Evolutionary conservation across 1,140 invertebrate species (phyloP), one percentile per base, ranked within the genome.

Genomic region (Drosophila littoralis): DNA sequence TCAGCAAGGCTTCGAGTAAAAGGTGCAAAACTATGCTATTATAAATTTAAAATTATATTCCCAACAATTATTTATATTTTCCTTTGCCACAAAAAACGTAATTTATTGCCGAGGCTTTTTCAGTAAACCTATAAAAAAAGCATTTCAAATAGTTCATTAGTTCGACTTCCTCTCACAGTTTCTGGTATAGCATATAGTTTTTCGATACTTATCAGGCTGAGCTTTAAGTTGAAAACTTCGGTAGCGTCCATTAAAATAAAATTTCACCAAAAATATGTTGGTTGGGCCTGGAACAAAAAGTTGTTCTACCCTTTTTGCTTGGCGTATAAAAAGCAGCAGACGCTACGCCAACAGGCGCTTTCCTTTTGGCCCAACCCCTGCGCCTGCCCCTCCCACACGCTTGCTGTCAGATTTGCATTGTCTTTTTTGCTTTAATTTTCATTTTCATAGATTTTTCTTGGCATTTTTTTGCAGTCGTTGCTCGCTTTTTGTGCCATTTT

Each of bases 381-480:
- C 15, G 22, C 36, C 40, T 15, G 13, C 12, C 15, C 12, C 6
- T 48, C 28, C n/a, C 4, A 13, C 33, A 9, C 9, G 4, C 40
- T 2, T 46, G 45, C 70, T 60, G 70, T 73, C 64, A 60, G 70
- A 73, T 73, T 73, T 73, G 55, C 64, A 58, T 10, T 66, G 69
- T 73, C 46, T 64, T 60, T 81, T 81, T 75, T 86, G 82, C 78
- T 85, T 86, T 86, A 86, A 86, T 86, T 86, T 86, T 84, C 81
- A 79, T 84, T 84, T 84, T 86, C 82, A 86, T 86, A 86, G 82
- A 86, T 81, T 86, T 86, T 86, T 86, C 65, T 85, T 76, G 75
- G 45, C 59, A 61, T 70, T 60, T 67, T 75, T 10, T 71, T 63
- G 15, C 45, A 42, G 61, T 79, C 66, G 28, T 32, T 67, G 58